Percentiles rank a stretch among this genome's conserved stretches.
These are phyloP conservation scores for Saccostrea echinata DNA, from an alignment of 1,140 invertebrate genomes.

Conservation along the genomic window DNA sequence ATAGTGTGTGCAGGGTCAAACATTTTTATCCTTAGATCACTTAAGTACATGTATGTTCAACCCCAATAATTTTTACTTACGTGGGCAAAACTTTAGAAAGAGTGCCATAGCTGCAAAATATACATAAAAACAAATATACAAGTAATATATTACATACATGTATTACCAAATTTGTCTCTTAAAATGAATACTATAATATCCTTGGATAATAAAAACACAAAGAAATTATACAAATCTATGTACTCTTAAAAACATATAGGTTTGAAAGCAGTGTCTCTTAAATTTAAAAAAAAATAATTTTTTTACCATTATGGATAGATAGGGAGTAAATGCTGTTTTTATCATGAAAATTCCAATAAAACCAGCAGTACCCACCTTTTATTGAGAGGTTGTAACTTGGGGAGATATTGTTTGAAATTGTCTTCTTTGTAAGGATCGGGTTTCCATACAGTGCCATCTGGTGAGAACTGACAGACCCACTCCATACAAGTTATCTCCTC, in stretches of 20 bases:
- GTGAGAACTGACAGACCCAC: constrained; percentile 80
- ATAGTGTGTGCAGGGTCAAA: neutral
- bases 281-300: no score
- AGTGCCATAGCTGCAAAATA: constrained; percentile 69
- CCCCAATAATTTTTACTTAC: constrained; percentile 29
- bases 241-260: no score
- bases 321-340: no score
- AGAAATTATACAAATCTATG: no score
- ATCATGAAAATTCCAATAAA: no score
- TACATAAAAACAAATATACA: neutral
- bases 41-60: neutral
- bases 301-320: no score
- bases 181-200: no score
- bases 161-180: no score
- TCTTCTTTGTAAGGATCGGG: constrained; percentile 77
- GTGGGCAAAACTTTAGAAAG: constrained; percentile 63
- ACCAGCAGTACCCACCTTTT: constrained; percentile 80
- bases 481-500: constrained; percentile 82
- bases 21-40: neutral
- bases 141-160: no score
- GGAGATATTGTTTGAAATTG: constrained; percentile 80
- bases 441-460: constrained; percentile 57
- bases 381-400: constrained; percentile 83
- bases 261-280: no score
- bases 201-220: no score